These are phyloP conservation scores for Gymnothorax reevesii DNA, from an alignment of 2,797 vertebrate species.

Conservation along the genomic window DNA sequence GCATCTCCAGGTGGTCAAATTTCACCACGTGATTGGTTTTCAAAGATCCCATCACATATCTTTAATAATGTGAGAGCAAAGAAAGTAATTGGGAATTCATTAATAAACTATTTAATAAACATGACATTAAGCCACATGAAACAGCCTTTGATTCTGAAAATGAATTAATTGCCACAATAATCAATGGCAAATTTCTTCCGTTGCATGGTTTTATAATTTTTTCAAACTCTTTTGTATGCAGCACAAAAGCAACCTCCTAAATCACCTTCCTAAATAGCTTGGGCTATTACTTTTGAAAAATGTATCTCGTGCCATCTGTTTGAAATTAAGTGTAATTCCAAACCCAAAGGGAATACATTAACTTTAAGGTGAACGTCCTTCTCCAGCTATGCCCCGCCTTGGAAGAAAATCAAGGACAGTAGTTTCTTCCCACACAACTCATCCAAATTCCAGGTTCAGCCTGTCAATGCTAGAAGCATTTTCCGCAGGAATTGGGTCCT, in stretches of 20 bases:
- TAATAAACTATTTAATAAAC: neutral
- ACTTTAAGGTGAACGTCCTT: neutral
- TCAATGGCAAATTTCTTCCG: neutral
- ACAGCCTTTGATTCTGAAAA: neutral
- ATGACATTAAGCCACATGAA: neutral
- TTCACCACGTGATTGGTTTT: no score
- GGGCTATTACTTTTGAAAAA: neutral
- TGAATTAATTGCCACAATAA: neutral
- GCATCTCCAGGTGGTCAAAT: no score
- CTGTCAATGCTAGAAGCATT: constrained; percentile 63
- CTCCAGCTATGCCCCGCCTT: constrained; percentile 35
- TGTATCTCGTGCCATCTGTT: neutral
- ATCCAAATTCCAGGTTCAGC: constrained; percentile 74
- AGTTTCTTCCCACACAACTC: constrained; percentile 55
- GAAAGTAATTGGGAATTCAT: neutral
- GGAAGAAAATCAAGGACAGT: constrained; percentile 56
- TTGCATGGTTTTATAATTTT: neutral
- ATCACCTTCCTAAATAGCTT: neutral
- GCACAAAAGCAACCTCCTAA: neutral
- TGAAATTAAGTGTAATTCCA: neutral
- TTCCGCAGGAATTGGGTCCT: constrained; percentile 73
- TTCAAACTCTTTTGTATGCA: neutral
- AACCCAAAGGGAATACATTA: neutral
- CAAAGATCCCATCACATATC: neutral
- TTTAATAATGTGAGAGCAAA: neutral